phyloP scores from a whole-genome alignment of 2,888 invertebrate genomes.

The Melieria picta region DNA sequence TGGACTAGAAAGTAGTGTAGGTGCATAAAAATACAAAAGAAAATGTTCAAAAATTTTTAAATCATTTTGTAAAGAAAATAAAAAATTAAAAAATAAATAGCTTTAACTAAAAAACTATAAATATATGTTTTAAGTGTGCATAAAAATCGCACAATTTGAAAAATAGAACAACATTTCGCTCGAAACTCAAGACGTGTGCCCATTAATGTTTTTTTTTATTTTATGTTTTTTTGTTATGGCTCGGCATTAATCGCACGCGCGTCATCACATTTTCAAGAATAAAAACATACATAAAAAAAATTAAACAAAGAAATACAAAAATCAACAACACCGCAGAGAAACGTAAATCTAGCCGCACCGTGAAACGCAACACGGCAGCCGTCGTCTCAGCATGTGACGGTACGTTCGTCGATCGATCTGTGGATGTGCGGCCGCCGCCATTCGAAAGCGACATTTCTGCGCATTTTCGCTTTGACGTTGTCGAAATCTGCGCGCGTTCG shows the following conservation, averaged over 20 bases:
- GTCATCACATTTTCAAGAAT: constrained; percentile 48
- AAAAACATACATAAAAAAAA: background rate
- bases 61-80: background rate
- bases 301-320: background rate
- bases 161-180: background rate
- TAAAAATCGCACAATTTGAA: too few relatives aligned
- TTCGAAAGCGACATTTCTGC: constrained; percentile 41
- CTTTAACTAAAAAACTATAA: too few relatives aligned
- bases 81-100: too few relatives aligned
- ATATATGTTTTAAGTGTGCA: too few relatives aligned
- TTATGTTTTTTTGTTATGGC: constrained; percentile 10
- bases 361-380: too few relatives aligned
- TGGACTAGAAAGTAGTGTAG: too few relatives aligned
- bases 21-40: background rate
- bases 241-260: constrained; percentile 56
- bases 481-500: constrained; percentile 7
- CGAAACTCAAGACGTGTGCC: constrained; percentile 24
- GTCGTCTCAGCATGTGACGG: too few relatives aligned
- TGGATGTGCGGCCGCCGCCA: background rate
- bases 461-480: constrained; percentile 37
- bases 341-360: too few relatives aligned
- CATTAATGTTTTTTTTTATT: background rate
- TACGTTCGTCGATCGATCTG: too few relatives aligned
- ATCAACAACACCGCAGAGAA: background rate
- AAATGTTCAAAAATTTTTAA: constrained; percentile 10